Evolutionary conservation across 1,140 invertebrate species (phyloP).

Genomic region (Plodia interpunctella): DNA sequence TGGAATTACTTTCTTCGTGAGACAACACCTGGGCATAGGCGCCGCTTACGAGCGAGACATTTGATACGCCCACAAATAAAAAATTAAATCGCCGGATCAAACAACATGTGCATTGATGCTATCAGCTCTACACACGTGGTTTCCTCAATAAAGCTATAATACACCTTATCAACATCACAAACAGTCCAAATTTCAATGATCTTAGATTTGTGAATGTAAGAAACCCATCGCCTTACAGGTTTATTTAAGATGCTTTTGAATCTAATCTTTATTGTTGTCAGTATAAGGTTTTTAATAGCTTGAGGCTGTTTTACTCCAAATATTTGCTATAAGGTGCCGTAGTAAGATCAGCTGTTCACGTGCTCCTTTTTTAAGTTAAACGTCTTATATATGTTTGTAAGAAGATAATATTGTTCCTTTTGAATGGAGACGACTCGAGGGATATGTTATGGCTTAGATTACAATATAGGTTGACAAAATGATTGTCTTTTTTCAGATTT

Average conservation of each 20-base stretch:
- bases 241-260: neutral
- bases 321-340: constrained; percentile 40
- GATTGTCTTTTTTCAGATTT: too few relatives aligned
- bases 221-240: constrained; percentile 13
- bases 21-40: constrained; percentile 55
- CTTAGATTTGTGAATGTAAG: neutral
- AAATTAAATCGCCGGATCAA: constrained; percentile 69
- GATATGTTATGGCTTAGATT: neutral
- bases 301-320: constrained; percentile 15
- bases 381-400: constrained; percentile 10
- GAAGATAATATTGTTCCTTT: neutral
- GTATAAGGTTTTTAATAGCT: constrained; percentile 14
- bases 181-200: constrained; percentile 1
- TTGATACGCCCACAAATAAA: constrained; percentile 66
- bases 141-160: constrained; percentile 10
- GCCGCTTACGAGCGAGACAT: constrained; percentile 52
- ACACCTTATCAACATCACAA: constrained; percentile 3
- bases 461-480: neutral
- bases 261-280: neutral
- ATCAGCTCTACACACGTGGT: constrained; percentile 61
- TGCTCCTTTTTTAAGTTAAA: constrained; percentile 18
- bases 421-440: neutral
- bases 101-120: constrained; percentile 64
- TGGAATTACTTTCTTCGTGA: constrained; percentile 8
- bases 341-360: constrained; percentile 55